Base-by-base conservation (phyloP, 1,140 invertebrate genomes). In the Diabrotica virgifera region DNA sequence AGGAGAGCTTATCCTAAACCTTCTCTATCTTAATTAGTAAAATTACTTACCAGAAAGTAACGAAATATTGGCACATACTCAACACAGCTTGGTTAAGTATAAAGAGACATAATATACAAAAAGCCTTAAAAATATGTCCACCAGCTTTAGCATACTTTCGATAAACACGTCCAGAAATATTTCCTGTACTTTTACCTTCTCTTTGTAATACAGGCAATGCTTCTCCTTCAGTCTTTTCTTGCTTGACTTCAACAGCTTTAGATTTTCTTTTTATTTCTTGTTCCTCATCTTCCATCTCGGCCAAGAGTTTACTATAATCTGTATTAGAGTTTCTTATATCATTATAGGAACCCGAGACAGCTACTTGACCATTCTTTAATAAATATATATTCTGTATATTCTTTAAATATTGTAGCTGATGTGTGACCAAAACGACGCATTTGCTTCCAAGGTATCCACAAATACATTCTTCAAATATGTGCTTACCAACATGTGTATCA, bases 361-460 rank as follows among this genome's bases (percentile, higher is more conserved):
- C 80, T 62, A 89, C 79, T 38, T 79, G 70, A 3, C 87, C 86
- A 70, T 88, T 83, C 53, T 86, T 84, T 66, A 87, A 74, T 46
- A 82, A 85, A 70, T 85, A 85, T 79, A 85, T 86, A 76, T 85
- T 74, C 72, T 94, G 87, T 4, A 92, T 92, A 56, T 87, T 84
- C 72, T 89, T 87, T 5, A 96, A 80, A 73, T 92, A 95, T 75
- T 95, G 92, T 60, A 96, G 78, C 77, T 96, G 93, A 80, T 96
- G 94, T 0, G 93, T 96, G 5, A 94, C 91, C 24, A 94, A 80
- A 72, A 96, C 85, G 0, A 89, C 80, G 7, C 90, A 89, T 71
- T 93, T 89, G 13, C 85, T 79, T 24, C 84, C 82, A 64, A 95
- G 77, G 72, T 70, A 70, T n/a, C 60, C 66, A 5, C 46, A 60